Evolutionary conservation across 2,113 vertebrate genomes (phyloP).

Genomic region (Felis catus): F.catus_Fca126_mat1.0 CM031416.1:134248001-134248500

Average conservation of each 20-base stretch:
- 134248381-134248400: background rate
- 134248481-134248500: background rate
- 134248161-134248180: slow-evolving; percentile 17
- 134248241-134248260: slow-evolving; percentile 36
- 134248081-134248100: slow-evolving; percentile 39
- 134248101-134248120: slow-evolving; percentile 55
- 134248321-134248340: background rate
- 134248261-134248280: background rate
- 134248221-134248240: slow-evolving; percentile 28
- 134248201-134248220: slow-evolving; percentile 22
- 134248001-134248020: slow-evolving; percentile 34
- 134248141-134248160: slow-evolving; percentile 43
- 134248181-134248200: slow-evolving; percentile 37
- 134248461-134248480: background rate
- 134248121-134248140: slow-evolving; percentile 59
- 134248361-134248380: background rate
- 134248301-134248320: background rate
- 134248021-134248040: slow-evolving; percentile 39
- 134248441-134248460: background rate
- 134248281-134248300: background rate
- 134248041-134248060: slow-evolving; percentile 66
- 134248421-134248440: slow-evolving; percentile 11
- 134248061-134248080: slow-evolving; percentile 39
- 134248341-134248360: slow-evolving; percentile 35
- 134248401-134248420: background rate